Evolutionary conservation across 2,113 vertebrate genomes (phyloP).

Genomic region (Mobula hypostoma): DNA sequence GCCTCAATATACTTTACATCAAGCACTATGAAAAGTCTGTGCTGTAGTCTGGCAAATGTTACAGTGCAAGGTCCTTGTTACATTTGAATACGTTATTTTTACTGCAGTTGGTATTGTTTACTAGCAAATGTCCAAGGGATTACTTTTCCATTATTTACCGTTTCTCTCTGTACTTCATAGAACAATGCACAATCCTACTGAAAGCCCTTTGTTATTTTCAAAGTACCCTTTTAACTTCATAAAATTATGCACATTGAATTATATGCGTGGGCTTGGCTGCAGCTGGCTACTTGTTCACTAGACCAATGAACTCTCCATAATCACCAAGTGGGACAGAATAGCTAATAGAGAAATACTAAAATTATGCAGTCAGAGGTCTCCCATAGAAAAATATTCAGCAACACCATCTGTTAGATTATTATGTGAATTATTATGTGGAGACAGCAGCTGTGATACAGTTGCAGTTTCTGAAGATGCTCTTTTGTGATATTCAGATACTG

Average conservation of each 20-base stretch:
- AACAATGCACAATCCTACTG: background rate
- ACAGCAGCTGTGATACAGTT: conserved; percentile 31
- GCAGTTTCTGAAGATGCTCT: background rate
- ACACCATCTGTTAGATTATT: conserved; percentile 26
- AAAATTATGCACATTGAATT: background rate
- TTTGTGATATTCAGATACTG: conserved; percentile 1
- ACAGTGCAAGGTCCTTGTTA: background rate
- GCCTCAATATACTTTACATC: background rate
- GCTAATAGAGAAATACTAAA: conserved; percentile 14
- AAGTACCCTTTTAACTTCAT: conserved; percentile 4
- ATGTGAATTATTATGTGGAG: conserved; percentile 32
- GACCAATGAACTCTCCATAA: conserved; percentile 15
- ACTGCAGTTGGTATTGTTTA: background rate
- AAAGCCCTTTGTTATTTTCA: background rate
- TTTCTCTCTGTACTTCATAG: background rate
- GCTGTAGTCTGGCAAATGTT: background rate
- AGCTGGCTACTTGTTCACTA: background rate
- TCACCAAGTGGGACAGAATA: background rate
- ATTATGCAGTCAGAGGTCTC: conserved; percentile 8
- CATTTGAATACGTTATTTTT: background rate
- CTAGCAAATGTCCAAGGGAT: background rate
- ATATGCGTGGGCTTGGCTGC: background rate
- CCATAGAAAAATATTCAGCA: background rate
- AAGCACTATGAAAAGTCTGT: background rate
- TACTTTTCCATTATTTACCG: background rate